A percentile compares a stretch with the other conserved stretches of the same genome.
Conservation (phyloP, 2,888 invertebrate species). For the Hypselothyrea guttata region DNA sequence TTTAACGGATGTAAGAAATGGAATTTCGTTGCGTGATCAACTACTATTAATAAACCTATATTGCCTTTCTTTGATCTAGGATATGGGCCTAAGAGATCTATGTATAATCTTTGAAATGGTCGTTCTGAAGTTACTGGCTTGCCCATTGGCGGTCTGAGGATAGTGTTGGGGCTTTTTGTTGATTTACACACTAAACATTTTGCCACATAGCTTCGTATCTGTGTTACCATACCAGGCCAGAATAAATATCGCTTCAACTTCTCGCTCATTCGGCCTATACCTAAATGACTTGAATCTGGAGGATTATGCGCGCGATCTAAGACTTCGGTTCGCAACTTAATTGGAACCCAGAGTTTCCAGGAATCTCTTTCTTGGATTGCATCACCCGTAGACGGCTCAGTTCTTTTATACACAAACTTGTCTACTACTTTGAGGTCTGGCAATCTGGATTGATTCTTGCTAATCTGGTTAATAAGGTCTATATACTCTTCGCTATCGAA, state of each 20-base stretch:
- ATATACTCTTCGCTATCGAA: not conserved
- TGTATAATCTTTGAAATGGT: slow-evolving; percentile 6
- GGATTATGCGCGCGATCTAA: slow-evolving; percentile 2
- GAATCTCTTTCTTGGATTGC: not conserved
- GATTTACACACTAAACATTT: slow-evolving; percentile 9
- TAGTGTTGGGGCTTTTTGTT: slow-evolving; percentile 6
- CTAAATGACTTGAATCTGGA: not conserved
- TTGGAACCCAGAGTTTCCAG: slow-evolving; percentile 4
- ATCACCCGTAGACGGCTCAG: slow-evolving; percentile 4
- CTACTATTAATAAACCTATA: not conserved
- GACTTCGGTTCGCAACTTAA: too few relatives aligned
- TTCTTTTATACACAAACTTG: slow-evolving; percentile 22
- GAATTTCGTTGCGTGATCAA: not conserved
- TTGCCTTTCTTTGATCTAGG: not conserved
- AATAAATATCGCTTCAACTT: slow-evolving; percentile 1
- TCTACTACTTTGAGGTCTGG: slow-evolving; percentile 1
- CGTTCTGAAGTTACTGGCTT: slow-evolving; percentile 10
- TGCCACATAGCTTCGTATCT: slow-evolving; percentile 16
- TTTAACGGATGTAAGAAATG: not conserved
- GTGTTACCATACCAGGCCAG: slow-evolving; percentile 14
- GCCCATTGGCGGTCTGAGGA: slow-evolving; percentile 23
- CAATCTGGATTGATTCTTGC: not conserved
- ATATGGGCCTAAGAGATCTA: slow-evolving; percentile 6
- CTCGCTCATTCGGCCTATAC: not conserved
- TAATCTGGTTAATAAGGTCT: not conserved